Evolutionary conservation across 2,113 vertebrate genomes (phyloP).

Genomic region (Labeo catla): DNA sequence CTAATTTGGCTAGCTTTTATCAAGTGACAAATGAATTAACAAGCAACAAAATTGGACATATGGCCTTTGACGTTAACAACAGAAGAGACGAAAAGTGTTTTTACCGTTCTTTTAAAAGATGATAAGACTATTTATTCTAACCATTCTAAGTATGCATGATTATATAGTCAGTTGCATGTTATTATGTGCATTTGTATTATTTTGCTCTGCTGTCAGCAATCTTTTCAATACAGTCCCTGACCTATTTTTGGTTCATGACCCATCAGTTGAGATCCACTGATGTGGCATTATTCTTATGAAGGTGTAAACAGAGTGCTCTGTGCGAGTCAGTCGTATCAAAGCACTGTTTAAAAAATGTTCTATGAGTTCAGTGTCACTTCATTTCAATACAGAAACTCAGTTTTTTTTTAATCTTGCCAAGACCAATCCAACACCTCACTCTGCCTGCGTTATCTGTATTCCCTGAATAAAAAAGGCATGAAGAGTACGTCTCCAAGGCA

Average conservation of each 20-base stretch:
- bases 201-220: conserved; percentile 7
- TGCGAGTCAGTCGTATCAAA: conserved; percentile 4
- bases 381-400: background rate
- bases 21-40: background rate
- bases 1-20: background rate
- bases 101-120: background rate
- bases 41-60: background rate
- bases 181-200: background rate
- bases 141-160: background rate
- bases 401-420: background rate
- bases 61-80: background rate
- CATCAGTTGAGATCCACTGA: background rate
- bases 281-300: background rate
- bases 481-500: background rate
- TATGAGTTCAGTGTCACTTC: background rate
- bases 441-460: background rate
- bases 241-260: background rate
- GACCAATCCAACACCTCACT: background rate
- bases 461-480: conserved; percentile 2
- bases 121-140: background rate
- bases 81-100: background rate
- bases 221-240: background rate
- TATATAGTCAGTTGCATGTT: background rate
- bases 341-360: background rate
- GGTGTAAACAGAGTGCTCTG: background rate